phyloP scores from a whole-genome alignment of 35 echinoderm and acorn worm genomes.

The Stichopus chloronotus region DNA sequence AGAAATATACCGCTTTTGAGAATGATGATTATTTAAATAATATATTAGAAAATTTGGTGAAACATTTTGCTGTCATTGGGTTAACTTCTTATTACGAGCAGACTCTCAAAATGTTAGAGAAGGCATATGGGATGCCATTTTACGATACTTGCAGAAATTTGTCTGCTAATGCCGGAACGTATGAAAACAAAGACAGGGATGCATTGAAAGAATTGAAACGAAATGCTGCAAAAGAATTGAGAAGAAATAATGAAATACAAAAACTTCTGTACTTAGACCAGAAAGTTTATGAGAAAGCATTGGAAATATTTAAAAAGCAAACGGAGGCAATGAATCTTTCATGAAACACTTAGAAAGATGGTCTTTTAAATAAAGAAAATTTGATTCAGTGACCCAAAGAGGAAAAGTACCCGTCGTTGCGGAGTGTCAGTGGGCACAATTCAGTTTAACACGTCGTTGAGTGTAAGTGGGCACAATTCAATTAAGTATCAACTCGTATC shows the following conservation, averaged over 20 bases:
- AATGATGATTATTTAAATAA: constrained; percentile 22
- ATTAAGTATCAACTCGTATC: no score
- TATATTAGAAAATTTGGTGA: constrained; percentile 9
- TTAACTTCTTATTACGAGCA: constrained; percentile 18
- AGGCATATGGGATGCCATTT: constrained; percentile 4
- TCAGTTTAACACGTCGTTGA: no score
- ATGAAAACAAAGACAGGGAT: background rate
- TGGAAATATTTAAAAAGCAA: constrained; percentile 41
- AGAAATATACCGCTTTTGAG: background rate
- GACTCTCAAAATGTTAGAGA: constrained; percentile 5
- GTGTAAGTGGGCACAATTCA: no score
- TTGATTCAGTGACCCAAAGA: no score
- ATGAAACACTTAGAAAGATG: no score
- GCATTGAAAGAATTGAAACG: background rate
- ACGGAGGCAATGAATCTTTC: background rate
- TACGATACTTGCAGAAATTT: constrained; percentile 22
- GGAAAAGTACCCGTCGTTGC: no score
- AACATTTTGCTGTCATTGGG: constrained; percentile 19
- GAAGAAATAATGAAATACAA: background rate
- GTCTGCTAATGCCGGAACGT: background rate
- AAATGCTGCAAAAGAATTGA: background rate
- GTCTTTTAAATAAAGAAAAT: no score
- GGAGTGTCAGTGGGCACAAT: no score
- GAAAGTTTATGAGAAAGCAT: constrained; percentile 26
- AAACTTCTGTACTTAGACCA: constrained; percentile 12